Percentiles rank a stretch among this genome's conserved stretches.
Conservation (phyloP, 2,797 vertebrate genomes). For the Mormyrus hasselquistii region DNA sequence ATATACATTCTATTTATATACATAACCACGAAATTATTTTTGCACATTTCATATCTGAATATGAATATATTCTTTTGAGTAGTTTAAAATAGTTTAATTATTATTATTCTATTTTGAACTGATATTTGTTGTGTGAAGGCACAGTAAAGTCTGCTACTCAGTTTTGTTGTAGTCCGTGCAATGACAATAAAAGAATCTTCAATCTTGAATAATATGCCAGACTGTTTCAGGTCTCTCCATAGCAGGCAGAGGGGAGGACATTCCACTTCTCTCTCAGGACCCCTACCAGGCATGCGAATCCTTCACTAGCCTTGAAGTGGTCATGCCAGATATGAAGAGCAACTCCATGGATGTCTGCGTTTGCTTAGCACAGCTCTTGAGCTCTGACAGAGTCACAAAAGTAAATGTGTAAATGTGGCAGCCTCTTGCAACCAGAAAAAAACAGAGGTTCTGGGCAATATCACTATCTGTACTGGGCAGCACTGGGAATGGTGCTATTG, state of each 20-base stretch:
- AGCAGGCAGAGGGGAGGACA: slow-evolving; percentile 5
- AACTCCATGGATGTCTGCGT: neutral
- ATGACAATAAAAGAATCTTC: neutral
- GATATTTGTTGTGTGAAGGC: neutral
- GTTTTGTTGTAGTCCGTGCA: neutral
- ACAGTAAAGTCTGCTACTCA: neutral
- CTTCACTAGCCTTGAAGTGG: neutral
- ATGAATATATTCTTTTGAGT: neutral
- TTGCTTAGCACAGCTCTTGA: neutral
- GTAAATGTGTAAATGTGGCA: neutral
- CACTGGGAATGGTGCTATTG: neutral
- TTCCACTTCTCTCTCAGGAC: neutral
- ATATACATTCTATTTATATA: neutral
- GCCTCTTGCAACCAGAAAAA: neutral
- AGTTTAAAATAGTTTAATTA: neutral
- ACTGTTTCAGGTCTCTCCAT: slow-evolving; percentile 28
- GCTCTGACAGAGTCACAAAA: neutral
- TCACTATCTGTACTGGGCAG: neutral
- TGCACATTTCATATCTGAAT: neutral
- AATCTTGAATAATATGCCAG: neutral
- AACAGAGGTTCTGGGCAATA: neutral
- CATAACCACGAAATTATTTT: neutral
- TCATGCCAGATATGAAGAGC: neutral
- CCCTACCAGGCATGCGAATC: neutral
- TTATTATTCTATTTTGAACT: neutral